Percentiles rank a stretch among this genome's conserved stretches.
These are phyloP conservation scores for Mystacornis crossleyi DNA, from an alignment of 2,113 vertebrate species.

Conservation along the genomic window DNA sequence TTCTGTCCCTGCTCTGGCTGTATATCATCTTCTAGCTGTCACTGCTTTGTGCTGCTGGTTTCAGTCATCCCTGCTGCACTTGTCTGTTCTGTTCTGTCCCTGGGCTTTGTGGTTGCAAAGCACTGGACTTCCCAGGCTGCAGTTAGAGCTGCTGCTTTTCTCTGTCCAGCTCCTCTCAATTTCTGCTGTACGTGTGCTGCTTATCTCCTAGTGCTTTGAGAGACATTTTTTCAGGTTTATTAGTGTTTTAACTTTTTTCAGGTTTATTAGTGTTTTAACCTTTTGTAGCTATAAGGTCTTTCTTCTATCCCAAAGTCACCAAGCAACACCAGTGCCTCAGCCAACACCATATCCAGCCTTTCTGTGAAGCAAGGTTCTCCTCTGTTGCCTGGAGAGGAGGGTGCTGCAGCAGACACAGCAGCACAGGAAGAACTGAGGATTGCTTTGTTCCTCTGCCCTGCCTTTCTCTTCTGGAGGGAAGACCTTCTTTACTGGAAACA, in stretches of 20 bases:
- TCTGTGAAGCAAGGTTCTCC: background rate
- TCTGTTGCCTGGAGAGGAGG: background rate
- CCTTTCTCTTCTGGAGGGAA: background rate
- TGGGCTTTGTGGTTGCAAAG: background rate
- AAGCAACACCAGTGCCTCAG: background rate
- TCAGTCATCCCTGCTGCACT: background rate
- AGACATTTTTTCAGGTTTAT: background rate
- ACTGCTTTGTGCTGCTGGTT: background rate
- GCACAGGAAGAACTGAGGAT: fast-evolving
- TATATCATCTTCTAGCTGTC: background rate
- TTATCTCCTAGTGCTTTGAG: background rate
- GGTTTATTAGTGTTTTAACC: background rate
- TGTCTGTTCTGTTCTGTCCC: background rate
- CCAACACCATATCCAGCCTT: background rate
- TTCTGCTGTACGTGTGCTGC: background rate
- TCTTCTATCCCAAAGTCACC: background rate
- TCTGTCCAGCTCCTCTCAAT: background rate
- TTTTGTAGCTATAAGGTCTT: background rate
- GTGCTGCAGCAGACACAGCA: background rate
- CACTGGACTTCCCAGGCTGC: background rate
- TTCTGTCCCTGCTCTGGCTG: background rate
- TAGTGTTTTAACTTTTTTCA: background rate
- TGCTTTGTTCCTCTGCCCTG: background rate
- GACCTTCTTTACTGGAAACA: background rate
- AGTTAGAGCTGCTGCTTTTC: background rate